Evolutionary conservation across 2,113 vertebrate genomes (phyloP).

Genomic region (Promerops cafer): DNA sequence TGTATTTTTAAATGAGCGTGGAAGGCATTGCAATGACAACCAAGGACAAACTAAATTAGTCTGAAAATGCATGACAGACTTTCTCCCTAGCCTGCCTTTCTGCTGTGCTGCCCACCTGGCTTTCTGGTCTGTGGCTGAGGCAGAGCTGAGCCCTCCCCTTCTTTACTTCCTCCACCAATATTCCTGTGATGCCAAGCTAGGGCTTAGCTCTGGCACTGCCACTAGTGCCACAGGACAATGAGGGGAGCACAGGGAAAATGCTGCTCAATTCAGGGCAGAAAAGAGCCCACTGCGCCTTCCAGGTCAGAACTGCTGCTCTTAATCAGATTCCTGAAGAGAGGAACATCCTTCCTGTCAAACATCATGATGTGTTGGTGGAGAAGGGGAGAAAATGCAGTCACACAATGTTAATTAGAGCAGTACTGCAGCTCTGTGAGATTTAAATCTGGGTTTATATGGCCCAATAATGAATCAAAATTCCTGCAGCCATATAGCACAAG

Average conservation of each 20-base stretch:
- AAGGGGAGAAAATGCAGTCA: background rate
- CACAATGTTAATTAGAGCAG: background rate
- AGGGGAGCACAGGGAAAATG: background rate
- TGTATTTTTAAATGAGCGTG: background rate
- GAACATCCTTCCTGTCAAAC: background rate
- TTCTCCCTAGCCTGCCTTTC: background rate
- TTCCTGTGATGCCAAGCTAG: background rate
- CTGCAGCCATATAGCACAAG: background rate
- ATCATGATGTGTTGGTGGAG: background rate
- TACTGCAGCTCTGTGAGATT: background rate
- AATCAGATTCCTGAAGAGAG: background rate
- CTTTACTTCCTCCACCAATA: fast-evolving
- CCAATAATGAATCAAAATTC: background rate
- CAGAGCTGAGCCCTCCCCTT: background rate
- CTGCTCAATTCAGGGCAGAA: background rate
- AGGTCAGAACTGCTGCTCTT: background rate
- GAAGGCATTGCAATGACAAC: background rate
- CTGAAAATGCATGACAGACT: background rate
- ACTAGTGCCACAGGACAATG: background rate
- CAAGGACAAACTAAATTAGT: background rate
- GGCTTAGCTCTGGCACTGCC: background rate
- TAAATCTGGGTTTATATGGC: background rate
- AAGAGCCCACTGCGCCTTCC: background rate
- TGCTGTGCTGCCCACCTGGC: background rate
- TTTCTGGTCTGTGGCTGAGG: background rate